Percentiles rank a stretch among this genome's conserved stretches.
These are phyloP conservation scores for Alectura lathami DNA, from an alignment of 2,113 vertebrate genomes.

Conservation along the genomic window DNA sequence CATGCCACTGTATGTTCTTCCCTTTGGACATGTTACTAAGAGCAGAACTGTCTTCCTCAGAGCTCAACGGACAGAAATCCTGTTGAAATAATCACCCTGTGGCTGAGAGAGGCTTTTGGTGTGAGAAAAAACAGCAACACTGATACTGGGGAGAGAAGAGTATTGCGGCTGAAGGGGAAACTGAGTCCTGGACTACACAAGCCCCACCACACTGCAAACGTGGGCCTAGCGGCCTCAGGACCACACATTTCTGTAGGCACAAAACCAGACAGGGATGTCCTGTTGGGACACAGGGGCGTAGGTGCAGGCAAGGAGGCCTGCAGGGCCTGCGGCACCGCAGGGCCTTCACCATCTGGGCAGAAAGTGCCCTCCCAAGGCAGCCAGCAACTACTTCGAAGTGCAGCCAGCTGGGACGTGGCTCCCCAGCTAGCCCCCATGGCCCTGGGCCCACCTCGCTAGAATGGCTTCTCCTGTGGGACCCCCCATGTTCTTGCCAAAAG, in stretches of 20 bases:
- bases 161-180: not conserved
- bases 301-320: not conserved
- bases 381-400: accelerated
- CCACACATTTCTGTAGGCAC: accelerated
- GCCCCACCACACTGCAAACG: accelerated
- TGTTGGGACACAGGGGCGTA: accelerated
- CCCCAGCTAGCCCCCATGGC: not conserved
- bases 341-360: not conserved
- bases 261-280: accelerated
- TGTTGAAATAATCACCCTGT: not conserved
- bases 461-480: not conserved
- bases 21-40: not conserved
- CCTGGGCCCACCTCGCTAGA: not conserved
- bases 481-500: not conserved
- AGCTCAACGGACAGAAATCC: not conserved
- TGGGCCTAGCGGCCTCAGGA: not conserved
- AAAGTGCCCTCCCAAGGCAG: not conserved
- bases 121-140: not conserved
- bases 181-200: not conserved
- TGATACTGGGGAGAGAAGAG: not conserved
- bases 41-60: not conserved
- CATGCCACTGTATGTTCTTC: not conserved
- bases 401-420: not conserved
- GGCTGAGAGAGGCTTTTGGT: not conserved
- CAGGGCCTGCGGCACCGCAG: no score